Evolutionary conservation across 1,140 invertebrate genomes (phyloP).

Genomic region (Mercenaria mercenaria): DNA sequence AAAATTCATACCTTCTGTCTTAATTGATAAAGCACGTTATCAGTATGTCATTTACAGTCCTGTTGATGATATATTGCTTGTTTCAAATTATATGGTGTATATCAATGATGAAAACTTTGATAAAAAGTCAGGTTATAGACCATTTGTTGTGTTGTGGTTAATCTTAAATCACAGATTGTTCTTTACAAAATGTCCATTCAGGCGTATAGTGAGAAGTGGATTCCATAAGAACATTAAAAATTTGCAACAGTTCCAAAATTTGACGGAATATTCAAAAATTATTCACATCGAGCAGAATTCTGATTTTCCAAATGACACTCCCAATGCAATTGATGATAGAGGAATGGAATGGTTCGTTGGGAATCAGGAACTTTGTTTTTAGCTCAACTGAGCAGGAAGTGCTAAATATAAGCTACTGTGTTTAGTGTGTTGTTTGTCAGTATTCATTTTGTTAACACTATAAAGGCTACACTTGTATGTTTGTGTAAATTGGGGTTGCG

Average conservation of each 20-base stretch:
- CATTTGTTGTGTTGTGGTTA: neutral
- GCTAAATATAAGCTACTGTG: no score
- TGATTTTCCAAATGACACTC: neutral
- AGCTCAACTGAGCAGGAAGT: no score
- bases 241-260: conserved; percentile 2
- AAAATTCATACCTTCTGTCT: neutral
- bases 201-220: neutral
- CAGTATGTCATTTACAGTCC: neutral
- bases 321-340: neutral
- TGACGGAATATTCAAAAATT: neutral
- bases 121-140: neutral
- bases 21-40: neutral
- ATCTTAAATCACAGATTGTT: conserved; percentile 2
- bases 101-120: neutral
- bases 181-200: neutral
- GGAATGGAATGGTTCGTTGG: neutral
- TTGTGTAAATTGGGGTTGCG: no score
- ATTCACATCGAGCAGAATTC: neutral
- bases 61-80: neutral
- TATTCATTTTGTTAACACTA: no score
- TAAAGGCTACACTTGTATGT: no score
- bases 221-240: neutral
- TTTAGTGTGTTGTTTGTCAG: no score
- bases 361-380: neutral
- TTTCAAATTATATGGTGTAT: neutral